These are phyloP conservation scores for Spisula solida DNA, from an alignment of 2,888 invertebrate species.

Conservation along the genomic window DNA sequence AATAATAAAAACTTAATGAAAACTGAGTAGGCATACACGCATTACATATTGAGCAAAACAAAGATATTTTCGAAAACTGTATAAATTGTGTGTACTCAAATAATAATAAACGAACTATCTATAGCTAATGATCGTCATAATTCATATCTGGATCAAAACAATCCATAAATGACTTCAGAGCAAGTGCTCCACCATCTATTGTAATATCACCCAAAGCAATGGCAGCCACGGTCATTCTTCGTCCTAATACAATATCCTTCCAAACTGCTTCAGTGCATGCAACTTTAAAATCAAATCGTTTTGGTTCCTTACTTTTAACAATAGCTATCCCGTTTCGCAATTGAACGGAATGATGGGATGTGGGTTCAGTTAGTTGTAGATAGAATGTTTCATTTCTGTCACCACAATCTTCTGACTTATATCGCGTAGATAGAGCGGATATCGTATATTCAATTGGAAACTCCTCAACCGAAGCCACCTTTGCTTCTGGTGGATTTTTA, in stretches of 20 bases:
- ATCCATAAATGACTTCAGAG: conserved; percentile 75
- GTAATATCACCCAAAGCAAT: conserved; percentile 73
- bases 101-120: not conserved
- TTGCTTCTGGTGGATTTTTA: conserved; percentile 25
- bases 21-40: too few species aligned
- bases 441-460: conserved; percentile 71
- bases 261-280: conserved; percentile 68
- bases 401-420: conserved; percentile 72
- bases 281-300: conserved; percentile 70
- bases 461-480: conserved; percentile 46
- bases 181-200: conserved; percentile 76
- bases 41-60: too few species aligned
- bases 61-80: too few species aligned
- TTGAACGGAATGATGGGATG: conserved; percentile 68
- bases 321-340: conserved; percentile 78
- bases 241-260: conserved; percentile 71
- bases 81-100: too few species aligned
- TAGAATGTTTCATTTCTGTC: conserved; percentile 58
- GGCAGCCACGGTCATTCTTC: conserved; percentile 61
- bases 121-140: not conserved
- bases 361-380: conserved; percentile 60
- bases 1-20: too few species aligned
- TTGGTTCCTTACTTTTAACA: conserved; percentile 49
- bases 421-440: conserved; percentile 69
- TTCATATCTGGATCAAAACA: conserved; percentile 75